Conservation (phyloP, 2,797 vertebrate genomes). For the Macropus fuliginosus region DNA sequence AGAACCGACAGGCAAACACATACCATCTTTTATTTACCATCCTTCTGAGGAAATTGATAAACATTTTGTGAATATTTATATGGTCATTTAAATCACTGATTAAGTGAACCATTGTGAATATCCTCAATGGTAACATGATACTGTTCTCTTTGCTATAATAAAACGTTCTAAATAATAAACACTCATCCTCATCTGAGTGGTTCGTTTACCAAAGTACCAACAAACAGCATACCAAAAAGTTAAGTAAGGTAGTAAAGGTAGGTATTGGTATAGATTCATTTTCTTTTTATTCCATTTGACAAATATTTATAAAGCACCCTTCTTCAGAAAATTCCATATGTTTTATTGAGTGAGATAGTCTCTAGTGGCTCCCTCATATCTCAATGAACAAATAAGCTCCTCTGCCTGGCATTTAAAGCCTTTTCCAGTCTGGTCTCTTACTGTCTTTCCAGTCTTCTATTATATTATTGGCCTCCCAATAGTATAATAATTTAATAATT, state of each 20-base stretch:
- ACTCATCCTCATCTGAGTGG: not conserved
- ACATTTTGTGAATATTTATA: conserved; percentile 60
- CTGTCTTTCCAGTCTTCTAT: not conserved
- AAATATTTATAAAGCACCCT: conserved; percentile 38
- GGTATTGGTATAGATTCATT: conserved; percentile 5
- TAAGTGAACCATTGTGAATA: conserved; percentile 44
- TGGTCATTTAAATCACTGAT: conserved; percentile 49
- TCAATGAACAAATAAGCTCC: not conserved
- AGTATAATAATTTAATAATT: too few species aligned
- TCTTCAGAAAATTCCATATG: not conserved
- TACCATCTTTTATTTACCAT: conserved; percentile 41
- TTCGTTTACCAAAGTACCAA: conserved; percentile 59
- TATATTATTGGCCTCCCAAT: not conserved
- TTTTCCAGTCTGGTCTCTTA: not conserved
- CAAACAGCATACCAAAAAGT: conserved; percentile 21
- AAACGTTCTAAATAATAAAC: conserved; percentile 52
- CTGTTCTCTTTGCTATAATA: conserved; percentile 41
- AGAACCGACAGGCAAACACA: conserved; percentile 56
- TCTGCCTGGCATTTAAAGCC: not conserved
- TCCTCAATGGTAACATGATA: conserved; percentile 26
- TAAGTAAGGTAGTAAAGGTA: conserved; percentile 18
- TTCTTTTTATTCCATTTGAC: conserved; percentile 28
- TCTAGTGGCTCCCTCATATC: not conserved
- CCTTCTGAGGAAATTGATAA: conserved; percentile 58
- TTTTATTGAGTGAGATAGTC: not conserved